Conservation (phyloP, 2,888 invertebrate genomes). For the Machimus rusticus region DNA sequence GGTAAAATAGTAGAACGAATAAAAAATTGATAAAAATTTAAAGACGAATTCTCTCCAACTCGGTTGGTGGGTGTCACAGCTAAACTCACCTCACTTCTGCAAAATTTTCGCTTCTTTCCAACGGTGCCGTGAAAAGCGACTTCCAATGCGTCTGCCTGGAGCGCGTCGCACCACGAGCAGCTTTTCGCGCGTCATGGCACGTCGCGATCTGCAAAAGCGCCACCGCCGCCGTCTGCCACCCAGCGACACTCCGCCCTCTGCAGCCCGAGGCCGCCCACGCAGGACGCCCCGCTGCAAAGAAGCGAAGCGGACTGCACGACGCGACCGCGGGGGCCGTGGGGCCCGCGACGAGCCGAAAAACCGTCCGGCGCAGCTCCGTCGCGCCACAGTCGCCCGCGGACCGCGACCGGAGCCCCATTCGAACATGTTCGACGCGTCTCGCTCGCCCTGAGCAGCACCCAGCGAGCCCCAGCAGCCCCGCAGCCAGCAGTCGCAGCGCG, state of each 20-base stretch:
- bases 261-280: background rate
- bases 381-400: conserved; percentile 45
- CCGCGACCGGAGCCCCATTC: conserved; percentile 41
- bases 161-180: background rate
- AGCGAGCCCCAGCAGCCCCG: background rate
- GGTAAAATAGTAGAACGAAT: too few relatives aligned
- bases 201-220: background rate
- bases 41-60: background rate
- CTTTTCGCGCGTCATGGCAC: background rate
- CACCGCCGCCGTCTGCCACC: background rate
- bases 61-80: background rate
- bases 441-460: conserved; percentile 4
- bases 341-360: background rate
- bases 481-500: background rate
- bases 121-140: background rate
- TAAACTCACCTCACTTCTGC: background rate
- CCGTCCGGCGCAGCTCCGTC: background rate
- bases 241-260: conserved; percentile 1
- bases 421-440: conserved; percentile 38
- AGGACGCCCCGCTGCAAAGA: background rate
- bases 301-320: background rate
- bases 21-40: too few relatives aligned
- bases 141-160: background rate
- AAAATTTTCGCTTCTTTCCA: background rate
- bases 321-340: background rate